Conservation (phyloP, 2,888 invertebrate species). For the Pseudolycoriella hygida region DNA sequence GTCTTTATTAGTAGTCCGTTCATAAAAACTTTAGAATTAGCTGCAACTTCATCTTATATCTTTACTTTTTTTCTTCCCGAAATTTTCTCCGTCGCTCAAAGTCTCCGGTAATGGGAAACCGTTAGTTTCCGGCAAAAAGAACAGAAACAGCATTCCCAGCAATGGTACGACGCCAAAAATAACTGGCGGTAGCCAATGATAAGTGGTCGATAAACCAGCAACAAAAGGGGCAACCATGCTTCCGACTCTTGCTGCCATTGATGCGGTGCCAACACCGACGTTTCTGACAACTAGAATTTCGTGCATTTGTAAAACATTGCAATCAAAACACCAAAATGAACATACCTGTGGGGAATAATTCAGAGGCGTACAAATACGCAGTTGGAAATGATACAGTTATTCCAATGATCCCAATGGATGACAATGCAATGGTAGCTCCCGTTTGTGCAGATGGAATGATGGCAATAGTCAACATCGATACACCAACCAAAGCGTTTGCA, state of each 20-base stretch:
- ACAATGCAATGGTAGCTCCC: slow-evolving; percentile 41
- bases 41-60: no score
- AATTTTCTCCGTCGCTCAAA: slow-evolving; percentile 57
- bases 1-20: no score
- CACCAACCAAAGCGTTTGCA: slow-evolving; percentile 44
- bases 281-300: slow-evolving; percentile 67
- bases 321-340: no score
- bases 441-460: slow-evolving; percentile 29
- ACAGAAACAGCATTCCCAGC: slow-evolving; percentile 45
- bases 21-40: no score
- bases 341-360: slow-evolving; percentile 62
- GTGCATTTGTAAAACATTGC: no score
- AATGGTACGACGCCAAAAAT: slow-evolving; percentile 54
- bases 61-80: slow-evolving; percentile 26
- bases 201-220: slow-evolving; percentile 37
- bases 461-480: slow-evolving; percentile 45
- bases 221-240: slow-evolving; percentile 53
- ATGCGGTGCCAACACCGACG: slow-evolving; percentile 69
- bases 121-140: slow-evolving; percentile 44
- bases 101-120: slow-evolving; percentile 51
- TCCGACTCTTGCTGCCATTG: slow-evolving; percentile 70
- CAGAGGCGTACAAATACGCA: slow-evolving; percentile 73
- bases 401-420: slow-evolving; percentile 60
- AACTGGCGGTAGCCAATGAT: slow-evolving; percentile 48
- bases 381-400: slow-evolving; percentile 71